Base-by-base conservation (phyloP, 2,888 invertebrate species). In the Rhamnusium bicolor region DNA sequence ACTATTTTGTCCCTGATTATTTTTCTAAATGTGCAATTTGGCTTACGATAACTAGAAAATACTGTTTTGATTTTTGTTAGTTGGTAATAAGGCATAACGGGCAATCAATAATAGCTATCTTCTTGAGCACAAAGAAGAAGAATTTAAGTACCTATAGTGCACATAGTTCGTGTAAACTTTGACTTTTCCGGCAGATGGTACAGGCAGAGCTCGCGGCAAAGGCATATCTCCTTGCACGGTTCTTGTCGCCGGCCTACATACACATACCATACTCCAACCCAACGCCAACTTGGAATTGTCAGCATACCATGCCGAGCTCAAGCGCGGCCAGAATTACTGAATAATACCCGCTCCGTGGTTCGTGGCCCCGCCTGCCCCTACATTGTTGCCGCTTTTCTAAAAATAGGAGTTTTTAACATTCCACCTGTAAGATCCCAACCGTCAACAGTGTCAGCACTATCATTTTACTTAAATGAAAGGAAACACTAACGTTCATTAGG, bases 151-250 rank as follows among this genome's bases (percentile, higher is more conserved):
- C 60, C 69, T 51, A 69, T 69, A 61, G 29, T 51, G 70, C 71
- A 76, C 72, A 76, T 76, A 73, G 76, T 73, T 75, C 65, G 65
- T 32, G 69, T 69, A 69, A 73, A 73, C 66, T 67, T 69, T 71
- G 68, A 66, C 71, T 76, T 71, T 69, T 71, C 76, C 76, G 71
- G 69, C 76, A 76, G 73, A 76, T 76, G 69, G 63, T 74, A 71
- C 69, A 67, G 67, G 56, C 72, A 66, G 14, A 47, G 53, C 54
- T 53, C 32, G 66, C 21, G 69, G 61, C 69, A 53, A 61, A 47
- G 53, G 69, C 69, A 69, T 61, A 51, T 71, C 60, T 66, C 51
- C 46, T 58, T 58, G 56, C 54, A 53, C 54, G 54, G 27, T 53
- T 70, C 56, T 63, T 68, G 60, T 61, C 29, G 47, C 51, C 72